Base-by-base conservation (phyloP, 2,888 invertebrate genomes). In the Parnassius glacialis region DNA sequence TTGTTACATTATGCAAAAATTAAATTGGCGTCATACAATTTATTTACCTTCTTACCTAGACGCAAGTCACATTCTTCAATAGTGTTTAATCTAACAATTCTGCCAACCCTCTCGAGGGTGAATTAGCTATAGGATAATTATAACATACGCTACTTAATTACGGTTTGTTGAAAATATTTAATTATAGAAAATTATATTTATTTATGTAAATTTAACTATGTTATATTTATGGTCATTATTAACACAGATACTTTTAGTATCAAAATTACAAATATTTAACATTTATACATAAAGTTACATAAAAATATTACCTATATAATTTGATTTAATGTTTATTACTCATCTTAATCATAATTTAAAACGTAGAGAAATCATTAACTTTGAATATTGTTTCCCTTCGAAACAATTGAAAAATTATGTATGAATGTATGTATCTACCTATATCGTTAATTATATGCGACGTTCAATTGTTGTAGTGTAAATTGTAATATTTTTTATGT, bases 81-180 rank as follows among this genome's bases (percentile, higher is more conserved):
- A 62, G 54, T 62, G 62, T 62, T 58, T 51, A 59, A 62, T 54
- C 58, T 62, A 58, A 48, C 3, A 62, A 45, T 25, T 57, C 50
- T 55, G 62, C 58, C 51, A 11, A 58, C 62, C 52, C 59, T 43
- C 10, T 20, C 51, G 34, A 45, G 56, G 59, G 52, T 52, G 52
- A 45, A 25, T 51, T 63, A 63, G 56, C 10, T 63, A 63, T 63
- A 63, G 59, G 56, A 52, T 63, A 59, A 55, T 55, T 44, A 51
- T 62, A 53, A 59, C 20, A 56, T 56, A 63, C 45, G 63, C 60
- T 63, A 48, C 20, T 41, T 63, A 47, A 52, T 63, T 25, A 55
- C 34, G 44, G 52, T 63, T 56, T 63, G 63, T 63, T 63, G 47
- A 55, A 62, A 59, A 41, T 43, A 50, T 62, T 62, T 59, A 55